Base-by-base conservation (phyloP, 1,140 invertebrate species). In the Heliconius hewitsoni region DNA sequence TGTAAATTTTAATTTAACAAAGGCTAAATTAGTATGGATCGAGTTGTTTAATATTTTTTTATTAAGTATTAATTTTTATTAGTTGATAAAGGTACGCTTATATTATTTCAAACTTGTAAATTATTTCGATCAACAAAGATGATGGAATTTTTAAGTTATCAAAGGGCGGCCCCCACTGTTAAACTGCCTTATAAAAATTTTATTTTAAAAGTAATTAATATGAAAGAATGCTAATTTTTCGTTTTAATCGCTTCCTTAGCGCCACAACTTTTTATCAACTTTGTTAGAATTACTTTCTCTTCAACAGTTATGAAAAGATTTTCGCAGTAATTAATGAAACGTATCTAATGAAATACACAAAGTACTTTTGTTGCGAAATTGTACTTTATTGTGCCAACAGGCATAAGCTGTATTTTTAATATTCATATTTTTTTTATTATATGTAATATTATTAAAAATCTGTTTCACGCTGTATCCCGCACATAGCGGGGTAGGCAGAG, bases 201-300 rank as follows among this genome's bases (percentile, higher is more conserved):
- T 90, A 90, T 90, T 92, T 90, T 87, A 85, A 85, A 83, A 91
- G 89, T 91, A 93, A 93, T 93, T 93, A 91, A 91, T 91, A 91
- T 90, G 83, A 88, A 93, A 91, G 90, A 91, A 91, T 93, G 90
- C 87, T 89, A 93, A 91, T 91, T 93, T 93, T 91, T 91, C 87
- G 37, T 89, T 91, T 93, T 91, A 92, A 90, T 93, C 91, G 87
- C 90, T 91, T 89, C 60, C 87, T 91, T 90, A 89, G 88, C 90
- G 86, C 85, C 88, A 84, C 90, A 90, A 91, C 87, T 93, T 91
- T 66, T 91, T 89, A 91, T 90, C 91, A 89, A 91, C 89, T 91
- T 91, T 91, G 88, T 92, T 92, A 90, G 90, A 91, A 92, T 92
- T 93, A 91, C 90, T 91, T 91, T 89, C 86, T 84, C 80, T 80